Base-by-base conservation (phyloP, 92 coral and sea anemone species). In the Phenganax subtilis region DNA sequence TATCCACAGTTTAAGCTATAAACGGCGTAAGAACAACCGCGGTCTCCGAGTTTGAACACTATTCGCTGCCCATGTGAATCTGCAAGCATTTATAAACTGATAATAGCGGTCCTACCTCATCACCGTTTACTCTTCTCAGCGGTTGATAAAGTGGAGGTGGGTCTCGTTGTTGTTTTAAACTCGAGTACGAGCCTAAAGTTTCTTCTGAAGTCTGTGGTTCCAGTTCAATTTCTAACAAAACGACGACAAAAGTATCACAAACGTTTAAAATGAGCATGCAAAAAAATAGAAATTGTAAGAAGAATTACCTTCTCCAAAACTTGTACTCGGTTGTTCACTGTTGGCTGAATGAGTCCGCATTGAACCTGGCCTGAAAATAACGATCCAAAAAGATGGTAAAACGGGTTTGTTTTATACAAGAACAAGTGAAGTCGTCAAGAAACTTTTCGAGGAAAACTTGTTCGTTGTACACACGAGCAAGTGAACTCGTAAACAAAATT, bases 71-170 rank as follows among this genome's bases (percentile, higher is more conserved):
- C 67, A 61, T 61, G 67, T 17, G 67, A 17, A 37, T 37, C 47
- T 37, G 47, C 47, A 37, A 15, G 15, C 5, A 56, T 56, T 56
- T 2, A 7, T 7, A 15, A 65, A 1, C 20, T 65, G 29, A 17
- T 30, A 17, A 65, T 2, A 12, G 10, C 71, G 5, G 29, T 3
- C 2, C 31, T 73, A 20, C 77, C 61, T 76, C 81, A 76, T 3
- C 10, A 8, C 15, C 57, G 53, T 53, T 37, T 31, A 25, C 3
- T 16, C 25, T 61, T 9, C 16, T 78, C 60, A 78, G 63, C 16
- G 82, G 55, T 63, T 78, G 82, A 62, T 78, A 78, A 17, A 78
- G 61, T 51, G 82, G 52, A 9, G 72, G 82, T 51, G 82, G 82
- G 0, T 78, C 72, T 17, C 72, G 57, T 3, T 78, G 16, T 78